Evolutionary conservation across 2,113 vertebrate genomes (phyloP), one percentile per base, ranked within the genome.

Genomic region (Ammodytes dubius): DNA sequence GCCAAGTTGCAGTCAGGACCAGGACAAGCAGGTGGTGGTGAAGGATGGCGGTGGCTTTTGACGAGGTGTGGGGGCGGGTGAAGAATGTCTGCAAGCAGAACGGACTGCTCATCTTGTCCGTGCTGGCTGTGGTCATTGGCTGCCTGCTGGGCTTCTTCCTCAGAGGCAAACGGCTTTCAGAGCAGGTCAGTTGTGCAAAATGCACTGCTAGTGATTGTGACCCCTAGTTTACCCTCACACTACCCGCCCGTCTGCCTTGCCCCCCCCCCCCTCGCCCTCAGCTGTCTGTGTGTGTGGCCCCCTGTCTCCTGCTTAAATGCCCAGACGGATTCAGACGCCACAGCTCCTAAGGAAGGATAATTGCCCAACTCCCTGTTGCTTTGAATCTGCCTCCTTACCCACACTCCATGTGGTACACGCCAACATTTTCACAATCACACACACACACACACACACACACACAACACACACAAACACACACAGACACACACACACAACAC

Each of bases 71-170:
- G 88, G 96, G 94, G 60, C 95, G 97, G 57, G 95, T 96, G 88
- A 97, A 97, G 92, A 97, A 97, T 11, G 96, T 98, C 77, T 99
- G 97, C 93, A 96, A 95, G 92, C 96, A 96, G 89, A 99, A 99
- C 0, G 97, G 98, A 46, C 94, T 99, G 85, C 98, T 99, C 87
- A 97, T 99, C 93, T 94, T 99, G 72, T 99, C 98, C 0, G 98
- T 99, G 79, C 53, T 99, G 59, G 99, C 98, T 0, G 98, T 99
- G 92, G 97, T 98, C 65, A 95, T 99, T 35, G 98, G 98, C 83
- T 99, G 98, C 88, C 96, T 99, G 77, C 95, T 99, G 0, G 98
- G 98, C 70, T 99, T 99, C 94, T 97, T 98, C 92, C 96, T 99
- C 79, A 95, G 97, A 87, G 98, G 97, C 0, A 96, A 95, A 76